Evolutionary conservation across 1,140 invertebrate species (phyloP), one percentile per base, ranked within the genome.

Genomic region (Harpegnathos saltator): DNA sequence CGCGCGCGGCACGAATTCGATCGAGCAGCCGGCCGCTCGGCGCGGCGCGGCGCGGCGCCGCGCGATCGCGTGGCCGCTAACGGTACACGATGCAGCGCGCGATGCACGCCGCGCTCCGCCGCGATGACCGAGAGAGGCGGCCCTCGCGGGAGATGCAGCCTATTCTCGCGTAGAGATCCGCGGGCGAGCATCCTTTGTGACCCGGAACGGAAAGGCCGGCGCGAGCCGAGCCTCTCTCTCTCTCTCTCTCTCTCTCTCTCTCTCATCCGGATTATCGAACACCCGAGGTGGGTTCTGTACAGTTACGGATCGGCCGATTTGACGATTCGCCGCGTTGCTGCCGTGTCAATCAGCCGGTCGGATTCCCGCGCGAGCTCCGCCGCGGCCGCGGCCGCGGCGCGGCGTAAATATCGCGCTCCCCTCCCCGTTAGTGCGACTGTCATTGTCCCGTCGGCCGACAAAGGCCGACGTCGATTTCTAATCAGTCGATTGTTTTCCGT

Each of bases 151-250:
- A 81, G 86, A 85, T 88, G 63, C 38, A 9, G 38, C 80, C 86
- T 85, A 88, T 88, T 80, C 86, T 65, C 59, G 82, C 77, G 78
- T 81, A 84, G 74, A 86, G 29, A 85, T 80, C n/a, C n/a, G 52
- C 14, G 61, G 54, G 38, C 29, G 52, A 75, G 83, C n/a, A n/a
- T n/a, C 77, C 75, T 83, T 85, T 83, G 73, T 88, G 88, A 89
- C 88, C 88, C 89, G 88, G 88, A 89, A 89, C 84, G 87, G 69
- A 85, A 73, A 83, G 85, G 63, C 85, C 74, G 19, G n/a, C 11
- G 26, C 5, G 3, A 24, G 33, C 62, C 62, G n/a, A 29, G 33
- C 15, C 9, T 7, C 54, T 17, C 22, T 17, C 29, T n/a, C 56
- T 56, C 29, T n/a, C n/a, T n/a, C n/a, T n/a, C n/a, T n/a, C n/a